These are phyloP conservation scores for Phrixothrix hirtus DNA, from an alignment of 2,888 invertebrate species.

Conservation along the genomic window DNA sequence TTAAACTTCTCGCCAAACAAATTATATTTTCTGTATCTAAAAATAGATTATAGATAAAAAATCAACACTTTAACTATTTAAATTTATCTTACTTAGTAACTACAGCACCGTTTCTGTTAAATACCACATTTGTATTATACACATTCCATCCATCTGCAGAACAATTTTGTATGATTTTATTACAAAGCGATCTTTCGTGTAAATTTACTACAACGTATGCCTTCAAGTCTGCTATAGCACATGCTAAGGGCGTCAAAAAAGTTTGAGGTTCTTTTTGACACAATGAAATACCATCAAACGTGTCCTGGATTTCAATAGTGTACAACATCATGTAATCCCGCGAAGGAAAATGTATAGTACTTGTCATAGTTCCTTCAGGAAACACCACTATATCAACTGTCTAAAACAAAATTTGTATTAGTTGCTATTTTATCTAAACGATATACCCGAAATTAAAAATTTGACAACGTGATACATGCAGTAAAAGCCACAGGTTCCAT, in stretches of 20 bases:
- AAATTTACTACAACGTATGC: background rate
- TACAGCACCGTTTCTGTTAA: conserved; percentile 71
- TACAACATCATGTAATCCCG: background rate
- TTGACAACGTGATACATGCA: too few species aligned
- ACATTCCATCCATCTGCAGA: conserved; percentile 60
- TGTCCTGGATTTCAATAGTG: background rate
- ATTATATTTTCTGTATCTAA: conserved; percentile 51
- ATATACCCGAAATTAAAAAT: too few species aligned
- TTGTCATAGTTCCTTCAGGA: background rate
- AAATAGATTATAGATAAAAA: background rate
- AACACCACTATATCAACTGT: background rate
- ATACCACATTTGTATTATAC: conserved; percentile 80
- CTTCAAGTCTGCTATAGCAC: background rate
- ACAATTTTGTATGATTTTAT: conserved; percentile 53
- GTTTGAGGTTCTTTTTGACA: background rate
- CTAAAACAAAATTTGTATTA: too few species aligned
- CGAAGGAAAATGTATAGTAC: background rate
- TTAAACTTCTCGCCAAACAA: conserved; percentile 45
- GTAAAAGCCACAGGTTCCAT: too few species aligned
- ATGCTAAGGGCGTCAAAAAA: background rate
- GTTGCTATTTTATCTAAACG: too few species aligned
- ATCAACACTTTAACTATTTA: background rate
- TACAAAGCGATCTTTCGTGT: conserved; percentile 65
- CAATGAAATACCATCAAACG: background rate
- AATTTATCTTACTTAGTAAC: conserved; percentile 64